Evolutionary conservation across 1,140 invertebrate genomes (phyloP).

Genomic region (Parapsyche elsis): DNA sequence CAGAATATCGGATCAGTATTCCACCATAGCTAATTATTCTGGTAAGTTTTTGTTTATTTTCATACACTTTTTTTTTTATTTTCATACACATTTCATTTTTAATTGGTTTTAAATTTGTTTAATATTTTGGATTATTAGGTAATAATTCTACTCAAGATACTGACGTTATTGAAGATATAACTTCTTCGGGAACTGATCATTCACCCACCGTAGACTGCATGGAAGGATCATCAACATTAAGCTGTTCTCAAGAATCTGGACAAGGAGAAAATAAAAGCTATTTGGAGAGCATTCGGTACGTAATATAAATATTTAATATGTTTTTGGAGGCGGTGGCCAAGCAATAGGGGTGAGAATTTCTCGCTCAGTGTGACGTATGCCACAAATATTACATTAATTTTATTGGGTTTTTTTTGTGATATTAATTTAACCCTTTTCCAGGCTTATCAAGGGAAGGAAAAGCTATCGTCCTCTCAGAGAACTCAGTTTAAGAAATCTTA

Average conservation of each 20-base stretch:
- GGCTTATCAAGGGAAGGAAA: slow-evolving; percentile 52
- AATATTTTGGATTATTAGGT: slow-evolving; percentile 37
- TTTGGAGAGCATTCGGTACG: slow-evolving; percentile 17
- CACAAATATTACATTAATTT: no score
- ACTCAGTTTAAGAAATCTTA: slow-evolving; percentile 50
- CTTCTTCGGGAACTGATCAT: slow-evolving; percentile 46
- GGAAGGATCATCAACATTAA: slow-evolving; percentile 14
- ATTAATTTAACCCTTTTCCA: slow-evolving; percentile 20
- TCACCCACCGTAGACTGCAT: slow-evolving; percentile 18
- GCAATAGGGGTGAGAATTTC: background rate
- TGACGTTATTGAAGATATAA: slow-evolving; percentile 48
- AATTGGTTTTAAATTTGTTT: background rate
- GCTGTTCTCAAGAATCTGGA: slow-evolving; percentile 15
- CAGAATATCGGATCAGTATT: slow-evolving; percentile 60
- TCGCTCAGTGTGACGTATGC: background rate
- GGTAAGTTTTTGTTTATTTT: slow-evolving; percentile 56
- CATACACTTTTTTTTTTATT: background rate
- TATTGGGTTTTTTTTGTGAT: background rate
- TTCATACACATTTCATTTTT: background rate
- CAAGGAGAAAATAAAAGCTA: slow-evolving; percentile 14
- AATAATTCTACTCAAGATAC: slow-evolving; percentile 54
- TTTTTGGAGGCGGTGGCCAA: no score
- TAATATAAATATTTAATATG: background rate
- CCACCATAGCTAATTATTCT: slow-evolving; percentile 63
- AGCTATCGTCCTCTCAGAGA: slow-evolving; percentile 53